Conservation (phyloP, 2,797 vertebrate genomes). For the Coracias cyanogaster region DNA sequence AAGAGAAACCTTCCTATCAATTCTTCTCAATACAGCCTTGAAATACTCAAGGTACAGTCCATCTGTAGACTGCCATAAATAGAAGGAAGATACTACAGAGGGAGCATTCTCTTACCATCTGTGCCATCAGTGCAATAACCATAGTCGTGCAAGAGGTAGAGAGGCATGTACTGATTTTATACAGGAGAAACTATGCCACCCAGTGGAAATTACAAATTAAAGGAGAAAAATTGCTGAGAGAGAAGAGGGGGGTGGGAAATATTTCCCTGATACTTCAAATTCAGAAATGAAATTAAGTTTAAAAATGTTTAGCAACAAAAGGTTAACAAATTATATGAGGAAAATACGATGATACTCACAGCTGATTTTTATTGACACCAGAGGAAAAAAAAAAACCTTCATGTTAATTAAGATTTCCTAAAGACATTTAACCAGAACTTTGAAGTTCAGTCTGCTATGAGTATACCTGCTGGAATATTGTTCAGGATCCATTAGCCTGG, state of each 20-base stretch:
- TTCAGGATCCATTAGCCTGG: not conserved
- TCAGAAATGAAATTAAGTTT: not conserved
- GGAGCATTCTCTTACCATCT: not conserved
- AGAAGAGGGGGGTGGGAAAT: fast-evolving
- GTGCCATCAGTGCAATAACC: not conserved
- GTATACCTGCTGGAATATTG: not conserved
- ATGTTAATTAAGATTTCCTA: not conserved
- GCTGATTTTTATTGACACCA: not conserved
- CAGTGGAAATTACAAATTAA: slow-evolving; percentile 33
- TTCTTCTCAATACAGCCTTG: not conserved
- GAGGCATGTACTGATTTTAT: not conserved
- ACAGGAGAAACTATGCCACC: slow-evolving; percentile 47
- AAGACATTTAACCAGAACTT: not conserved
- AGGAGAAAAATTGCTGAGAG: not conserved
- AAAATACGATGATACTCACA: not conserved
- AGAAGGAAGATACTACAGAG: not conserved
- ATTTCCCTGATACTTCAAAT: not conserved
- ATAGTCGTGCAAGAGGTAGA: not conserved
- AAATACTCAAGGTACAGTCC: not conserved
- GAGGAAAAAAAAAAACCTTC: not conserved
- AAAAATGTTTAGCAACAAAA: not conserved
- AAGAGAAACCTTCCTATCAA: not conserved
- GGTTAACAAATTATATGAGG: not conserved
- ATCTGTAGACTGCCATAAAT: not conserved
- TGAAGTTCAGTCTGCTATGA: not conserved